Evolutionary conservation across 2,797 vertebrate genomes (phyloP).

Genomic region (Rhodeus uyekii): DNA sequence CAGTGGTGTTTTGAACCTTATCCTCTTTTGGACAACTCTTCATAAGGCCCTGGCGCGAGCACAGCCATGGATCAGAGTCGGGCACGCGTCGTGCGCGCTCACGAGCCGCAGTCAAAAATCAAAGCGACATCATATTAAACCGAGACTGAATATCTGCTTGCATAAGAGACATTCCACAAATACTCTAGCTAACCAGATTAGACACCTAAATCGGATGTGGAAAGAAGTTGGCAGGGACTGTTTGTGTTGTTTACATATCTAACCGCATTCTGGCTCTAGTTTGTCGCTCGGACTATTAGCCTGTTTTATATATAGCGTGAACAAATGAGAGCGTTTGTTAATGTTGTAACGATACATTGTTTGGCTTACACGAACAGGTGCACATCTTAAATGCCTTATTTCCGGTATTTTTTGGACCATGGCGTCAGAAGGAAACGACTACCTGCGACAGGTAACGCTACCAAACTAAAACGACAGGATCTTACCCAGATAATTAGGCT

Average conservation of each 20-base stretch:
- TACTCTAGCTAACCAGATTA: slow-evolving; percentile 66
- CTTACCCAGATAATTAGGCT: slow-evolving; percentile 97
- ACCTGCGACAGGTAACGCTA: slow-evolving; percentile 68
- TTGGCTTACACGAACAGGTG: neutral
- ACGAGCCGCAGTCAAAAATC: neutral
- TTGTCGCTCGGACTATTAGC: slow-evolving; percentile 2
- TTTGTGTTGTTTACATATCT: slow-evolving; percentile 19
- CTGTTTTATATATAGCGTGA: neutral
- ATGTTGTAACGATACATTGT: neutral
- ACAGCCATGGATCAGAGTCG: neutral
- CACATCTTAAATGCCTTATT: slow-evolving; percentile 6
- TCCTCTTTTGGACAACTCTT: neutral
- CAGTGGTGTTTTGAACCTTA: neutral
- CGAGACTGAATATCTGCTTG: slow-evolving; percentile 10
- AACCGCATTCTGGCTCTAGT: slow-evolving; percentile 5
- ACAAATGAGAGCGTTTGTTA: neutral
- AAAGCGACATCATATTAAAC: neutral
- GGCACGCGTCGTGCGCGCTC: neutral
- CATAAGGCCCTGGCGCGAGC: neutral
- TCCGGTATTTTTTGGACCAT: slow-evolving; percentile 20
- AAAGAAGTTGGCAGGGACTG: slow-evolving; percentile 27
- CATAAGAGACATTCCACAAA: slow-evolving; percentile 53
- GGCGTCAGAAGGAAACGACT: neutral
- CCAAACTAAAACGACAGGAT: slow-evolving; percentile 37
- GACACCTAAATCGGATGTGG: slow-evolving; percentile 34